phyloP scores from a whole-genome alignment of 2,888 invertebrate species.

The Nebria salina region DNA sequence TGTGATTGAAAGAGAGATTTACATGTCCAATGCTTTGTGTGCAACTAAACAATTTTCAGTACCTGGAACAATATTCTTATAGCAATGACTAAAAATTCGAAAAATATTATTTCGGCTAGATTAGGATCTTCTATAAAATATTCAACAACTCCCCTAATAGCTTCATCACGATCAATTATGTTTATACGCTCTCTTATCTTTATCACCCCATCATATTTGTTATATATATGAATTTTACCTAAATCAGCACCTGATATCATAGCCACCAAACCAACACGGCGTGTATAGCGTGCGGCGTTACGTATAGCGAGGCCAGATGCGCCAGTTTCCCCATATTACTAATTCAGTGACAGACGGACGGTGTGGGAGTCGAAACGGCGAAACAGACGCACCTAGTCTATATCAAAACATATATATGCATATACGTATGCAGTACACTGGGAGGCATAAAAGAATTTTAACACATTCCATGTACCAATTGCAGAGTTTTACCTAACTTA shows the following conservation, averaged over 20 bases:
- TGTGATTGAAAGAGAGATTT: too few relatives aligned
- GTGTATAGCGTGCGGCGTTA: constrained; percentile 14
- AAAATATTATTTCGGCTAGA: too few relatives aligned
- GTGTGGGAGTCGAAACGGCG: not conserved
- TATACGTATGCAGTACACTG: not conserved
- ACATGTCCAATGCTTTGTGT: too few relatives aligned
- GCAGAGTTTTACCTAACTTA: not conserved
- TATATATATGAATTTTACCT: not conserved
- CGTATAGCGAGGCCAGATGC: constrained; percentile 28
- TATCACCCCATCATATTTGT: not conserved
- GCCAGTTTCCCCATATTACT: constrained; percentile 41
- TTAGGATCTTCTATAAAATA: too few relatives aligned
- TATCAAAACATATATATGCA: not conserved
- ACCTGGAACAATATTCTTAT: too few relatives aligned
- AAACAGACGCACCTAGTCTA: constrained; percentile 5
- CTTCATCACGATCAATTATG: too few relatives aligned
- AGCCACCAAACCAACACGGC: constrained; percentile 30
- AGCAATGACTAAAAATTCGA: too few relatives aligned
- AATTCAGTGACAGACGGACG: constrained; percentile 43
- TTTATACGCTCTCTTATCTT: too few relatives aligned
- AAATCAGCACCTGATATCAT: not conserved
- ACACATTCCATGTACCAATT: not conserved
- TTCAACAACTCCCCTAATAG: too few relatives aligned
- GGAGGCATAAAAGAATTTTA: not conserved
- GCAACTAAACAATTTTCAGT: too few relatives aligned